phyloP scores from a whole-genome alignment of 2,113 vertebrate genomes.

The Cynopterus brachyotis region DNA sequence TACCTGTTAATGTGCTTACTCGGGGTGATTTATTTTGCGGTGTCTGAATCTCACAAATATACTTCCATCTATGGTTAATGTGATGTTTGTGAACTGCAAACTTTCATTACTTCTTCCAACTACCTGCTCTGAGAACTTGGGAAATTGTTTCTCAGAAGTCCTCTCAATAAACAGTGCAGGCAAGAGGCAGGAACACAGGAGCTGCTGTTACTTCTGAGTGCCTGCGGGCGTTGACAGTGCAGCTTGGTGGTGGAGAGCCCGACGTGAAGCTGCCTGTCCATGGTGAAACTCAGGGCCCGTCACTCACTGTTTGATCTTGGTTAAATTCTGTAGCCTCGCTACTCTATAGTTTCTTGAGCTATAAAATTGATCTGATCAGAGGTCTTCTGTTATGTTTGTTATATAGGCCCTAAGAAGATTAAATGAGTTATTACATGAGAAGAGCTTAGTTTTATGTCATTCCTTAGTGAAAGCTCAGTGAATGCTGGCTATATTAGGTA shows the following conservation, averaged over 20 bases:
- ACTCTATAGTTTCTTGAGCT: background rate
- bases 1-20: background rate
- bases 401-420: background rate
- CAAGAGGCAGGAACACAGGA: background rate
- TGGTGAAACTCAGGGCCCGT: rapidly evolving
- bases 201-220: background rate
- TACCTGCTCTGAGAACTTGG: background rate
- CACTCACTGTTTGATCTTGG: rapidly evolving
- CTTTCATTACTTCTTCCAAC: background rate
- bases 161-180: background rate
- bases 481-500: background rate
- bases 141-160: background rate
- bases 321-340: no score
- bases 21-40: background rate
- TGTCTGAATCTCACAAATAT: background rate
- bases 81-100: background rate
- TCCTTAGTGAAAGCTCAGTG: background rate
- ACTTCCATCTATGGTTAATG: background rate
- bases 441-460: background rate
- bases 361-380: background rate
- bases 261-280: background rate
- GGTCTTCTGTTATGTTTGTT: background rate
- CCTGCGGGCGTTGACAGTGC: background rate
- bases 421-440: background rate
- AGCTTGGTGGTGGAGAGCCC: background rate